phyloP scores from a whole-genome alignment of 1,140 invertebrate species.

The Xylocopa sonorina region DNA sequence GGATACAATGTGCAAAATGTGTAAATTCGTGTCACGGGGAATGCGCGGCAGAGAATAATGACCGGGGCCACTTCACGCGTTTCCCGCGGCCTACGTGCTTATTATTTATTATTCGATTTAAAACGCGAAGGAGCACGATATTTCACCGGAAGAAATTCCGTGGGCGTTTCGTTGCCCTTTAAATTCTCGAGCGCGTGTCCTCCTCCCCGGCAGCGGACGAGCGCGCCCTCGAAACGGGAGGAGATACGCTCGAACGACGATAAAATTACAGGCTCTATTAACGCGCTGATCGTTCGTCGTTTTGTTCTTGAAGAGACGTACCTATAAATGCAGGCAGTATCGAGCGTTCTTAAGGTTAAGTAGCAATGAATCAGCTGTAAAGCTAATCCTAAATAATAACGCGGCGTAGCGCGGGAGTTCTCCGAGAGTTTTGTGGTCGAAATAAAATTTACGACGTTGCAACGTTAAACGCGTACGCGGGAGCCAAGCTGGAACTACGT shows the following conservation, averaged over 20 bases:
- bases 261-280: too few relatives aligned
- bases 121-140: conserved; percentile 35
- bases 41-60: conserved; percentile 46
- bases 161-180: background rate
- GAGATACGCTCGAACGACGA: background rate
- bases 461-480: background rate
- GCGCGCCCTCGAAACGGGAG: background rate
- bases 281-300: too few relatives aligned
- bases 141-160: conserved; percentile 7
- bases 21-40: conserved; percentile 50
- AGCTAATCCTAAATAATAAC: conserved; percentile 17
- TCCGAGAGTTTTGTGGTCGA: background rate
- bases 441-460: conserved; percentile 2
- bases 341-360: background rate
- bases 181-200: background rate
- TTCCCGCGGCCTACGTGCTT: conserved; percentile 24
- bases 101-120: conserved; percentile 52
- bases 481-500: background rate
- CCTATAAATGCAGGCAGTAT: too few relatives aligned
- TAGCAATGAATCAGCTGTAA: background rate
- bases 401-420: too few relatives aligned
- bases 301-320: too few relatives aligned
- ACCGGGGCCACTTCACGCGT: conserved; percentile 34
- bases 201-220: background rate
- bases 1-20: conserved; percentile 50